Conservation (phyloP, 2,888 invertebrate species). For the Lepidocyrtinus sp. region DNA sequence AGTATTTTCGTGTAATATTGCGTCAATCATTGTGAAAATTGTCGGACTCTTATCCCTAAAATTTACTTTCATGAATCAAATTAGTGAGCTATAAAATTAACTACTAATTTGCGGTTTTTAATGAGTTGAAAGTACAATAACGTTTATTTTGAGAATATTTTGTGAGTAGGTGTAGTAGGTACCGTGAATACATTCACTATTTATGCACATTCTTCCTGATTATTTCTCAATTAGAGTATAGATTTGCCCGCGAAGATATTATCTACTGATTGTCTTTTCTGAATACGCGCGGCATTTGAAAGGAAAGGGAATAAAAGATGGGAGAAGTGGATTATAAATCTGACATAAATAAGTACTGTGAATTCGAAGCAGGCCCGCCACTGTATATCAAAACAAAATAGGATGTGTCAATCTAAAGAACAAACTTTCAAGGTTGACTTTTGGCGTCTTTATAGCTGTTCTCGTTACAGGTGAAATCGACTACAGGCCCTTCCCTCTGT, state of each 20-base stretch:
- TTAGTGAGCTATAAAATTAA: too few relatives aligned
- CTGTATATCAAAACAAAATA: slow-evolving; percentile 6
- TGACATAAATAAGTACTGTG: neutral
- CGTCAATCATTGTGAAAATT: too few relatives aligned
- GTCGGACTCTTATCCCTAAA: too few relatives aligned
- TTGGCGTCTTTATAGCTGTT: slow-evolving; percentile 40
- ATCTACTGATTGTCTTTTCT: neutral
- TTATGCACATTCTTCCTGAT: neutral
- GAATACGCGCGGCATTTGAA: neutral
- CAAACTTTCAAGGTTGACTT: slow-evolving; percentile 37
- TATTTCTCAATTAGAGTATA: slow-evolving; percentile 5
- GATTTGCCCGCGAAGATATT: neutral
- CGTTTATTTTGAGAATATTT: too few relatives aligned
- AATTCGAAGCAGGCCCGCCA: neutral
- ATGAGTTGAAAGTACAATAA: too few relatives aligned
- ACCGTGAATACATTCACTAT: too few relatives aligned
- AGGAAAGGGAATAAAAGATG: neutral
- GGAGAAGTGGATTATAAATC: slow-evolving; percentile 9
- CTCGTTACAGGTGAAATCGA: slow-evolving; percentile 31
- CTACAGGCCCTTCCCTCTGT: slow-evolving; percentile 27
- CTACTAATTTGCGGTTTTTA: too few relatives aligned
- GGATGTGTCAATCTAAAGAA: neutral
- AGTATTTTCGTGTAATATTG: too few relatives aligned
- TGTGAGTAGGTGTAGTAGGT: too few relatives aligned
- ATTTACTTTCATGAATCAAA: too few relatives aligned